Conservation (phyloP, 2,113 vertebrate species). For the Todiramphus chloris region DNA sequence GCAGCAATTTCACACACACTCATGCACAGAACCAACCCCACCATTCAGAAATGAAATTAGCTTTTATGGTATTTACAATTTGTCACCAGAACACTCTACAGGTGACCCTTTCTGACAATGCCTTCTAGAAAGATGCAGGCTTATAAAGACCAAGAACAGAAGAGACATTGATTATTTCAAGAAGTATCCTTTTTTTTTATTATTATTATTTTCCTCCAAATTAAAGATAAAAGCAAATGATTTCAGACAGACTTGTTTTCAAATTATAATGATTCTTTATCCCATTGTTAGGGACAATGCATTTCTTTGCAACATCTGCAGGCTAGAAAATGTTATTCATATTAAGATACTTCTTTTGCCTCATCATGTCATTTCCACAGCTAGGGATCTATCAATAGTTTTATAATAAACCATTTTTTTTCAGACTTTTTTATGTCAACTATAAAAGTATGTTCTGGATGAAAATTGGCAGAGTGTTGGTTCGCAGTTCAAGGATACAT, state of each 20-base stretch:
- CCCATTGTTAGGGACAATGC: not conserved
- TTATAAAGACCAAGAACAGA: not conserved
- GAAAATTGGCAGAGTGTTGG: not conserved
- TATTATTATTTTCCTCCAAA: no score
- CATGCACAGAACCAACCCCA: not conserved
- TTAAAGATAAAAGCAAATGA: not conserved
- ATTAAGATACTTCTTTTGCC: not conserved
- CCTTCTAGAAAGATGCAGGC: not conserved
- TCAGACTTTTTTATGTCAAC: not conserved
- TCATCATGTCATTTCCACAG: not conserved
- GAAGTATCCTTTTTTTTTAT: not conserved
- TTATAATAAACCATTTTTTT: not conserved
- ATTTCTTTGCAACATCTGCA: not conserved
- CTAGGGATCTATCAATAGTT: not conserved
- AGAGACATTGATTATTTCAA: not conserved
- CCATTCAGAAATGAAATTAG: not conserved
- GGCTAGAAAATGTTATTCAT: not conserved
- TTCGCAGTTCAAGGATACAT: not conserved
- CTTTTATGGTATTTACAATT: not conserved
- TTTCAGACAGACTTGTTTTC: not conserved
- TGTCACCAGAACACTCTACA: not conserved
- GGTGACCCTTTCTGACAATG: not conserved
- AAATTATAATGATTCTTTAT: not conserved
- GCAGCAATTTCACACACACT: constrained; percentile 34
- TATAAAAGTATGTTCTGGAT: not conserved